Base-by-base conservation (phyloP, 35 echinoderm and acorn worm species). In the Ptychodera flava region DNA sequence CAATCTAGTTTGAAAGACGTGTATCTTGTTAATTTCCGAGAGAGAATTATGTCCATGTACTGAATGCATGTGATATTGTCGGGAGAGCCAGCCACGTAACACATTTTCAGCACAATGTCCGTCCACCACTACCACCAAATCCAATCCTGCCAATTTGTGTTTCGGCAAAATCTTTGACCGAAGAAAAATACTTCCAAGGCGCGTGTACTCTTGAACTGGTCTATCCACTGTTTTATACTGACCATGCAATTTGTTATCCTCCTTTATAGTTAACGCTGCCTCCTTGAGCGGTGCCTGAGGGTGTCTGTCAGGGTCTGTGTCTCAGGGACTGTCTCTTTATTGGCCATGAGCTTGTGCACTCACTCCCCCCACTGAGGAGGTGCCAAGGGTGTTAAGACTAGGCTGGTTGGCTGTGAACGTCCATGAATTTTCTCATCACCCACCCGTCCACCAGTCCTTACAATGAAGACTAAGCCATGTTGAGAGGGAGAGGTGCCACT, bases 201-300 rank as follows among this genome's bases (percentile, higher is more conserved):
- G n/a, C n/a, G n/a, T n/a, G n/a, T n/a, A n/a, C n/a, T n/a, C 45
- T 64, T 64, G 45, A 64, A 64, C 45, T 64, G 45, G 45, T 64
- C 45, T 64, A 22, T 64, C 45, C 22, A 64, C 45, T 22, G 45
- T 64, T 64, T 12, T 22, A 6, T 64, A 64, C 45, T 64, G 45
- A 64, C 45, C 45, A 64, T 64, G 45, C 45, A 64, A 64, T 64
- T 64, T 64, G 45, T 64, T 64, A 64, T 64, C 45, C 45, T 64
- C 45, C n/a, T 64, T 64, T 64, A 64, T 64, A 64, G 45, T 64
- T 64, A 64, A 64, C 22, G 45, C 45, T 64, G 45, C 45, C 45
- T 64, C 22, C 6, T 22, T 64, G 45, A 64, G 45, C 45, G 45
- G 45, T 64, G 45, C 22, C 45, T 64, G 45, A 64, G 45, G 45